Base-by-base conservation (phyloP, 2,113 vertebrate genomes). In the Odocoileus virginianus region DNA sequence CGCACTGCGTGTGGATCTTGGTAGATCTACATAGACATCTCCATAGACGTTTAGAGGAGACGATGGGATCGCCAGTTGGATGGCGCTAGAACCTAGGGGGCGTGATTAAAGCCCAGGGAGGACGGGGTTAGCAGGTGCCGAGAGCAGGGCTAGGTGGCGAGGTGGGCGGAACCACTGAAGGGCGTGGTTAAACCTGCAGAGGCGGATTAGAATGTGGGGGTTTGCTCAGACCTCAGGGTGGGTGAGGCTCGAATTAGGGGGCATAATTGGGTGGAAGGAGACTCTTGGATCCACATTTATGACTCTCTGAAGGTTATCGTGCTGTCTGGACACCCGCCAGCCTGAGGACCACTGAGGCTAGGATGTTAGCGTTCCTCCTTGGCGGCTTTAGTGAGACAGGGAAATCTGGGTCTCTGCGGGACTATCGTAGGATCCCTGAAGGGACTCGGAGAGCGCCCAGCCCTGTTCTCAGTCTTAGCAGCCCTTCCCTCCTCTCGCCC, bases 91-190 rank as follows among this genome's bases (percentile, higher is more conserved):
- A 6, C 33, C 10, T 19, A 30, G 95, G 50, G 57, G 40, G 82
- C 13, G 6, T 21, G 28, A 30, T 55, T 21, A 47, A 45, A 8
- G 19, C 33, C 4, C 0, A 2, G 12, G 33, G 78, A 3, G 40
- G n/a, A 12, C 5, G 2, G 0, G 27, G n/a, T 36, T 27, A 7
- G n/a, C 27, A 28, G 52, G n/a, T 13, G n/a, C 17, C 1, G 43
- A 45, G 61, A 25, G 27, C 36, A 1, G 58, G 21, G 40, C 3
- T 10, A 12, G 36, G n/a, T 28, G 0, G 25, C 21, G 2, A 43
- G 30, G 52, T 23, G 30, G n/a, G 36, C 12, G 12, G 57, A 27
- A 7, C n/a, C 58, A 5, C 33, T 2, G 21, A 21, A 1, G 43
- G 76, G 82, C n/a, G 17, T n/a, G 67, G 50, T 23, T 74, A 82